Base-by-base conservation (phyloP, 2,888 invertebrate species). In the Agrochola litura region DNA sequence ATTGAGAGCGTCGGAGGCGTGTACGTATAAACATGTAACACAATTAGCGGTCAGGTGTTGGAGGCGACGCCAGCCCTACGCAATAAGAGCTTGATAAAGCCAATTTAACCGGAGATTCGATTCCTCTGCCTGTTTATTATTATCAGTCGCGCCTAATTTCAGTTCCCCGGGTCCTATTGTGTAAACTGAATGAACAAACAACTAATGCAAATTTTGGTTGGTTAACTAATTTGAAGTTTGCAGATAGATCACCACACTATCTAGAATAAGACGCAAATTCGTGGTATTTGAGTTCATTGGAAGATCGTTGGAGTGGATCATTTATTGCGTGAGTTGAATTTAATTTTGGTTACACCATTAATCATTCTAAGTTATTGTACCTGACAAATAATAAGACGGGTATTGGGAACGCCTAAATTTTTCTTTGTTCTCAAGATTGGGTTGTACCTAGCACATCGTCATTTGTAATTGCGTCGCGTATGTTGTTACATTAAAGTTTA, bases 11-110 rank as follows among this genome's bases (percentile, higher is more conserved):
- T 91, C 89, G 88, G 89, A 91, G 90, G 90, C 89, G 89, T 91
- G 91, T 93, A 90, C 92, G 77, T 84, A 86, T 83, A 92, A 91
- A 93, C 93, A 92, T 90, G 89, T 89, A 89, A 92, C 91, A 92
- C 90, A 94, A 93, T 94, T 94, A 94, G 93, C 89, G 93, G 93
- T 94, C 90, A 90, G 90, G 90, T 88, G 87, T 89, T 88, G 90
- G 86, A 83, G 87, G 82, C 84, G 77, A 70, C 80, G 80, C 80
- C 79, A 76, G 76, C 82, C 88, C 86, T 81, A 85, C 84, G 86
- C 90, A 92, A 92, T 92, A 93, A 92, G 90, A 92, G 90, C 91
- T 90, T 91, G 92, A 92, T 92, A 92, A 92, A 92, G 90, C 90
- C 92, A 93, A 94, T 94, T 93, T 91, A 90, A 86, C 82, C 85